These are phyloP conservation scores for Stenodema calcarata DNA, from an alignment of 2,888 invertebrate genomes.

Conservation along the genomic window DNA sequence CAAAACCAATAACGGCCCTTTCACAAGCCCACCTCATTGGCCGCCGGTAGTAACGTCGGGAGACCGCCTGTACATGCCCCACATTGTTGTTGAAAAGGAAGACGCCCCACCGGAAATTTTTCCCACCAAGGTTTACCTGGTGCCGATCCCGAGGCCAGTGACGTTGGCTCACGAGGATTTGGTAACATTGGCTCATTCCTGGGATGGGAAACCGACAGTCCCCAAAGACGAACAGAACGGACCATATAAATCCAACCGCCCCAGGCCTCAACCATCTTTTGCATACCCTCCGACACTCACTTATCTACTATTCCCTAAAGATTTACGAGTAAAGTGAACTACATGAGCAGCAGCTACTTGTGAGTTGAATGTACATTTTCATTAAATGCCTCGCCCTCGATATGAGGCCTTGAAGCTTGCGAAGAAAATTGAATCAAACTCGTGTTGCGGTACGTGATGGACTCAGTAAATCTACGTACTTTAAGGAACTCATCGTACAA, in stretches of 20 bases:
- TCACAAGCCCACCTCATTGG: neutral
- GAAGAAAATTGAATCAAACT: neutral
- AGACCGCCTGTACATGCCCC: slow-evolving; percentile 13
- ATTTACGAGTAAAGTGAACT: neutral
- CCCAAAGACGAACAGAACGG: slow-evolving; percentile 3
- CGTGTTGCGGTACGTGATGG: too few relatives aligned
- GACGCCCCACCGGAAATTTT: neutral
- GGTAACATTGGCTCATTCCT: neutral
- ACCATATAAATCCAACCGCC: neutral
- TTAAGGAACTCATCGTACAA: too few relatives aligned
- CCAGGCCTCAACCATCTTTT: neutral
- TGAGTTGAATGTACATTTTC: neutral
- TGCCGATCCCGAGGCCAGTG: neutral
- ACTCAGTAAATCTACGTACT: too few relatives aligned
- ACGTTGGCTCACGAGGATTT: neutral
- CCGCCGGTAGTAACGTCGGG: slow-evolving; percentile 16
- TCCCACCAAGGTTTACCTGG: neutral
- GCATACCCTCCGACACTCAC: neutral
- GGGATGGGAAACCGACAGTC: neutral
- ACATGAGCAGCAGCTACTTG: neutral
- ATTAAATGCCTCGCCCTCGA: neutral
- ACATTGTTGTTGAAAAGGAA: slow-evolving; percentile 7
- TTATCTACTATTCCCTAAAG: slow-evolving; percentile 2
- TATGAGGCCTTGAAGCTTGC: slow-evolving; percentile 9
- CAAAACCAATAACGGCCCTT: neutral